Evolutionary conservation across 2,113 vertebrate genomes (phyloP), one percentile per base, ranked within the genome.

Genomic region (Lepus timidus): DNA sequence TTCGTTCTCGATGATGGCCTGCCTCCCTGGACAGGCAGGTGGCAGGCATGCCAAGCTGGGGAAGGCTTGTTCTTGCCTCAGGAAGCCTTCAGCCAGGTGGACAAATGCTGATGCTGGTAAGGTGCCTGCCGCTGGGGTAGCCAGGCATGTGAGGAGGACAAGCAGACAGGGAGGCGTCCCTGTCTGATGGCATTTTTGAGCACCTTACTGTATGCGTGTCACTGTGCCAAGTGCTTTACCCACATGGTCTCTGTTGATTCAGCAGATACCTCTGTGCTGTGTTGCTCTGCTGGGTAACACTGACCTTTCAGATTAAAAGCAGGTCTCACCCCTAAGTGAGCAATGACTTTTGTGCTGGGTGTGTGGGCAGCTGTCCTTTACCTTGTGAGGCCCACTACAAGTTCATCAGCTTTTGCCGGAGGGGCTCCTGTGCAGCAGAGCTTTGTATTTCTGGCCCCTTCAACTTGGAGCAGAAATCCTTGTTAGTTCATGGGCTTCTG

Each of bases 291-390:
- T 22, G 5, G 31, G 10, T 12, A 20, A 61, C 31, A 4, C 23
- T 95, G 92, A 93, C 93, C 93, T 97, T 96, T 94, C 27, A 33
- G 44, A 71, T 68, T 75, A 29, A 83, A 94, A 95, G 79, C 71
- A 91, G 80, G 80, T 23, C 55, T 58, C 19, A 0, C 23, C 23
- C 3, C 29, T 31, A 36, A 70, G 58, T 49, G 4, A 51, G 61
- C 4, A 49, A 16, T 64, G 44, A 80, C 90, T 71, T 64, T 29
- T 27, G 9, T 82, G 70, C 85, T 67, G 70, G 27, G 31, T 0
- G 7, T 75, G 81, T 91, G 68, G 94, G 67, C 85, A 90, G 88
- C 90, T 78, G 92, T 90, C 94, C 94, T 93, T 83, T 73, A 52
- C 71, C 6, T 65, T 9, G 1, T 22, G 23, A 82, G 89, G 83